Conservation (phyloP, 2,797 vertebrate species). For the Sphenopsis melanotis region DNA sequence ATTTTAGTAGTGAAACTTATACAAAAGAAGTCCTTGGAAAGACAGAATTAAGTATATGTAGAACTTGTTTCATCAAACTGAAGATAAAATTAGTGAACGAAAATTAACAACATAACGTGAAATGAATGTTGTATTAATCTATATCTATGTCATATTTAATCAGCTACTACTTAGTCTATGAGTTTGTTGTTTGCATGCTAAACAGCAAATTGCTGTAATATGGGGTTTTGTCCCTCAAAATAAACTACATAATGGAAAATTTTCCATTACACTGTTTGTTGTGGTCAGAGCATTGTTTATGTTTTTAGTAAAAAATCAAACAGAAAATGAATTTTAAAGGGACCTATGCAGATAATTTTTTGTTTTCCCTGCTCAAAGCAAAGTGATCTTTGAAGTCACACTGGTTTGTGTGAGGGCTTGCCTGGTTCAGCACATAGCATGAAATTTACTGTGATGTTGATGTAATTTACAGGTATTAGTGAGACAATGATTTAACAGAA, state of each 20-base stretch:
- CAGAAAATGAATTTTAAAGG: not conserved
- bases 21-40: not conserved
- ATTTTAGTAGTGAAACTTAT: not conserved
- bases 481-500: not conserved
- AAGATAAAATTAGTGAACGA: not conserved
- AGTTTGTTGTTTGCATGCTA: not conserved
- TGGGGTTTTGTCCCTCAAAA: not conserved
- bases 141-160: not conserved
- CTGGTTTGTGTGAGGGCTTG: not conserved
- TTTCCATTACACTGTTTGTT: not conserved
- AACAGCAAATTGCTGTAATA: not conserved
- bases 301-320: not conserved
- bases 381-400: accelerated
- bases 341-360: not conserved
- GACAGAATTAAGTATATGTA: not conserved
- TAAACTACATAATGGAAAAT: not conserved
- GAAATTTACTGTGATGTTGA: not conserved
- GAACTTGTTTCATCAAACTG: not conserved
- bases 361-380: not conserved
- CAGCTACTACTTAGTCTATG: not conserved
- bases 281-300: not conserved
- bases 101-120: not conserved
- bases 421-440: not conserved
- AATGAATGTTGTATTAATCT: not conserved
- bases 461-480: not conserved